These are phyloP conservation scores for Siniperca scherzeri DNA, from an alignment of 2,797 vertebrate species.

Conservation along the genomic window DNA sequence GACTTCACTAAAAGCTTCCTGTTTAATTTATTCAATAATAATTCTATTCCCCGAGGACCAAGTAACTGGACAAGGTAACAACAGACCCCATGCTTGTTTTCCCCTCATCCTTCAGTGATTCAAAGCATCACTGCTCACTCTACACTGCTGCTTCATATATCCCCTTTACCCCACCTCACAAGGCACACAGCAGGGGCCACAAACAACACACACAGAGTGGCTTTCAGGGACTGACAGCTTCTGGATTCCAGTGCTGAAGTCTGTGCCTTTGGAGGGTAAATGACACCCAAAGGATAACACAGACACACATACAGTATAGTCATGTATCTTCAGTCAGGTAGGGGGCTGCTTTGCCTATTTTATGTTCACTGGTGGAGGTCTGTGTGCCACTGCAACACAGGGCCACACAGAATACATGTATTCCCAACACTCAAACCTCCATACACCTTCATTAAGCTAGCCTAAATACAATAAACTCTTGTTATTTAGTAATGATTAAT, in stretches of 20 bases:
- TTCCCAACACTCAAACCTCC: slow-evolving; percentile 26
- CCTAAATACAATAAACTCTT: slow-evolving; percentile 12
- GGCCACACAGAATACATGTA: slow-evolving; percentile 16
- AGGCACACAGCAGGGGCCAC: slow-evolving; percentile 46
- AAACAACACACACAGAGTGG: slow-evolving; percentile 26
- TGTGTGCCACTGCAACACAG: slow-evolving; percentile 2
- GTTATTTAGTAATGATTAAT: slow-evolving; percentile 47
- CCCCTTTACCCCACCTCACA: slow-evolving; percentile 22
- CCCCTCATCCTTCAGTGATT: slow-evolving; percentile 21
- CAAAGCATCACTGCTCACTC: slow-evolving; percentile 30
- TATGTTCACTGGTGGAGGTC: slow-evolving; percentile 34
- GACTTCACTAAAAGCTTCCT: slow-evolving; percentile 9
- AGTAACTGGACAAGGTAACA: slow-evolving; percentile 19
- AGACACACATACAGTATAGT: slow-evolving; percentile 16
- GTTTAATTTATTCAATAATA: slow-evolving; percentile 4
- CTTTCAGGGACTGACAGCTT: slow-evolving; percentile 52
- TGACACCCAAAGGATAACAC: slow-evolving; percentile 48
- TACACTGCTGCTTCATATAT: slow-evolving; percentile 15
- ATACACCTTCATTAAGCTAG: slow-evolving; percentile 22
- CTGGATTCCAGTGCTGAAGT: slow-evolving; percentile 34
- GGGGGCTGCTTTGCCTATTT: slow-evolving; percentile 44
- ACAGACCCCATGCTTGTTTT: slow-evolving; percentile 16
- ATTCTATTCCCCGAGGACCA: not conserved
- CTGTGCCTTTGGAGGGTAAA: slow-evolving; percentile 35
- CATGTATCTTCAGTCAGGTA: slow-evolving; percentile 39